Percentiles rank a stretch among this genome's conserved stretches.
Evolutionary conservation across 2,888 invertebrate genomes (phyloP).

Genomic region (Tholera decimalis): DNA sequence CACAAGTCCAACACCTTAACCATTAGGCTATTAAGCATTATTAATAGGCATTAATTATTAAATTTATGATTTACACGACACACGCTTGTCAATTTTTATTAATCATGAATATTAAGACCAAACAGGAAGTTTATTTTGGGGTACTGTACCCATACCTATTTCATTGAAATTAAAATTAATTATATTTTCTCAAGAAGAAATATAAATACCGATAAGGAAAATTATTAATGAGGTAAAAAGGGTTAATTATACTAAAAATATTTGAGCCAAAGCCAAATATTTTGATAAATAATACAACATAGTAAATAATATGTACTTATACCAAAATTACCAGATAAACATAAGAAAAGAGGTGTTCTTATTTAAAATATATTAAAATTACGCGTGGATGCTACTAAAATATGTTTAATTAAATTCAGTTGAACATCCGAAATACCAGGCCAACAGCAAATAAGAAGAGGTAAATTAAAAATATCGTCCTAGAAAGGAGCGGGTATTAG

Average conservation of each 20-base stretch:
- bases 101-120: too few relatives aligned
- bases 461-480: conserved; percentile 51
- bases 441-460: conserved; percentile 40
- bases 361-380: not conserved
- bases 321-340: not conserved
- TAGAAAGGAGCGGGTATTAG: conserved; percentile 55
- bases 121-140: too few relatives aligned
- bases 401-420: conserved; percentile 4
- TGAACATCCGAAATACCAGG: conserved; percentile 37
- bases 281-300: not conserved
- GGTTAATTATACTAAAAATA: not conserved
- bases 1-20: too few relatives aligned
- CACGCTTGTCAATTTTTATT: too few relatives aligned
- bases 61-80: too few relatives aligned
- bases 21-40: too few relatives aligned
- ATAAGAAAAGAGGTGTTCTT: not conserved
- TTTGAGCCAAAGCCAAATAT: conserved; percentile 4
- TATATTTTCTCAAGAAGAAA: not conserved
- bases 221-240: not conserved
- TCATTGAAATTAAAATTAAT: not conserved
- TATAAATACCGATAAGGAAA: not conserved
- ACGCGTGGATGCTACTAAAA: not conserved
- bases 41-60: too few relatives aligned
- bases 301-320: not conserved
- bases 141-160: not conserved